Percentiles rank a stretch among this genome's conserved stretches.
phyloP scores from a whole-genome alignment of 2,797 vertebrate genomes.

The Lemur catta region DNA sequence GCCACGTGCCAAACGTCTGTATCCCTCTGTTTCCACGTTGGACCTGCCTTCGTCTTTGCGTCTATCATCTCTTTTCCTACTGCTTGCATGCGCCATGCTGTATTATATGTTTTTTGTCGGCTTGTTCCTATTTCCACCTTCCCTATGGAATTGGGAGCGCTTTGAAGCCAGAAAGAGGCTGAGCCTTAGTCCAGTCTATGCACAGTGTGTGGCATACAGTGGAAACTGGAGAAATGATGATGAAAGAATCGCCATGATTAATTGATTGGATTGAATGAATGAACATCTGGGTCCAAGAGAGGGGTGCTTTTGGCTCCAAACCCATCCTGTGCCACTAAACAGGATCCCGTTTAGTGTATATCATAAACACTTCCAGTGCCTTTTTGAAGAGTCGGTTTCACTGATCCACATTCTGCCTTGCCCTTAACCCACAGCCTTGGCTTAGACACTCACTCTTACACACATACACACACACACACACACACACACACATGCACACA shows the following conservation, averaged over 20 bases:
- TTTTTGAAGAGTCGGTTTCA: slow-evolving; percentile 11
- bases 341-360: not conserved
- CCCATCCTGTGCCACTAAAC: not conserved
- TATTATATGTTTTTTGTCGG: not conserved
- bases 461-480: not conserved
- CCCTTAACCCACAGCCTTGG: slow-evolving; percentile 1
- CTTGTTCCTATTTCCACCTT: not conserved
- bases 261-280: not conserved
- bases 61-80: not conserved
- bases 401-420: slow-evolving; percentile 21
- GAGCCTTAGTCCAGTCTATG: not conserved
- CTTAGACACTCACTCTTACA: slow-evolving; percentile 9
- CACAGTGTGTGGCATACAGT: no score
- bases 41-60: not conserved
- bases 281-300: not conserved
- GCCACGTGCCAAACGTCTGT: not conserved
- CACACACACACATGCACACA: not conserved
- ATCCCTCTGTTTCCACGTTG: not conserved
- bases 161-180: not conserved
- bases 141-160: not conserved
- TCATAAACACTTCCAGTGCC: not conserved
- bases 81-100: not conserved
- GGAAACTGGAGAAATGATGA: not conserved
- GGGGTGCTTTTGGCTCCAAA: not conserved
- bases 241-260: not conserved